A percentile compares a stretch with the other conserved stretches of the same genome.
Conservation (phyloP, 2,113 vertebrate genomes). For the Percopsis transmontana region DNA sequence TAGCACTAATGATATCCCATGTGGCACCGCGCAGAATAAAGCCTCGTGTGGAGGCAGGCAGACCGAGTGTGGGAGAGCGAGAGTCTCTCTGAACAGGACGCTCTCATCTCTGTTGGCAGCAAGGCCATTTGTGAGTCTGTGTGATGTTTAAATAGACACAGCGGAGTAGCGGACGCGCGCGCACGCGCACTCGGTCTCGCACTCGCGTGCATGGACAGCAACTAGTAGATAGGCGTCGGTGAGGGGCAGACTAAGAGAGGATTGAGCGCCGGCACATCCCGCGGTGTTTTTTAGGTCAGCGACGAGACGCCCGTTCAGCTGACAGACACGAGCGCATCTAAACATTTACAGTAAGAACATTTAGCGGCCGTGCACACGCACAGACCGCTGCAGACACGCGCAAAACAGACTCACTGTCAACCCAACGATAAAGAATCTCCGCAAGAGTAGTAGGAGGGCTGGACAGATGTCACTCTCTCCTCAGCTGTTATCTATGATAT, state of each 20-base stretch:
- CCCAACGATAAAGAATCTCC: constrained; percentile 31
- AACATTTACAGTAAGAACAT: constrained; percentile 19
- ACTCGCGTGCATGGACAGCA: constrained; percentile 19
- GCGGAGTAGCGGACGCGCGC: constrained; percentile 38
- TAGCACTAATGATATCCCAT: constrained; percentile 72
- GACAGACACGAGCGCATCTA: constrained; percentile 35
- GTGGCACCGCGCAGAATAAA: constrained; percentile 49
- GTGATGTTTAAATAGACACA: constrained; percentile 74
- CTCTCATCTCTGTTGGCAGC: constrained; percentile 69
- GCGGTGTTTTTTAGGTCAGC: constrained; percentile 73
- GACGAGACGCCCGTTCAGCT: constrained; percentile 70
- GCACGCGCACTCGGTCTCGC: constrained; percentile 14
- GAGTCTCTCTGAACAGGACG: constrained; percentile 63
- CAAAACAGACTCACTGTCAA: constrained; percentile 36
- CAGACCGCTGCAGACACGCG: constrained; percentile 1
- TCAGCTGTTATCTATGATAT: constrained; percentile 8
- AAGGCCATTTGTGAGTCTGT: constrained; percentile 69
- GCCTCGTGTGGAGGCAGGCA: not conserved
- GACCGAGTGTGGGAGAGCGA: constrained; percentile 23
- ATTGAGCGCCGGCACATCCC: constrained; percentile 71
- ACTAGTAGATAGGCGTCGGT: constrained; percentile 55
- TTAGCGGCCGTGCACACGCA: not conserved
- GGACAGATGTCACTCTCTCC: constrained; percentile 33
- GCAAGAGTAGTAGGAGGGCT: constrained; percentile 25
- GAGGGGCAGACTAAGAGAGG: constrained; percentile 70